Base-by-base conservation (phyloP, 2,113 vertebrate species). In the Helogale parvula region DNA sequence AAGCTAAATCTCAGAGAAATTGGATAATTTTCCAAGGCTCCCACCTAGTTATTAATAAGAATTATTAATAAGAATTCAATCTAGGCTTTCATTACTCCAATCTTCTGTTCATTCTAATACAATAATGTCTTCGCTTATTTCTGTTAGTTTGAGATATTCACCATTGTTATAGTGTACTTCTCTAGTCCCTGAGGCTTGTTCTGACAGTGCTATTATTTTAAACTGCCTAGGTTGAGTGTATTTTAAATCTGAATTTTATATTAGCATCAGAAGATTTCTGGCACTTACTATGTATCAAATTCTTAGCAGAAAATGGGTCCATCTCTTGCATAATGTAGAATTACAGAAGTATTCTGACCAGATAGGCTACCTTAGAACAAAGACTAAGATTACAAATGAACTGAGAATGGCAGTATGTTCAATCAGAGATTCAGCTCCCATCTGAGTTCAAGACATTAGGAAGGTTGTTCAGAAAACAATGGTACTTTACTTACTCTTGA, bases 171-270 rank as follows among this genome's bases (percentile, higher is more conserved):
- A 41, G 41, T 80, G 11, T 31, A 31, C n/a, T 72, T 89, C 10
- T 74, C 11, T 2, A n/a, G 25, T 29, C 12, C 33, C 60, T 45
- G 2, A 47, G 33, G 19, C 13, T 60, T 68, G n/a, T 82, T 54
- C 41, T 77, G 60, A 3, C 1, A 77, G 7, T 15, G 15, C 15
- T 50, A 63, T 66, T 29, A 94, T 66, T 95, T 89, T 92, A 60
- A 92, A 96, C 13, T 89, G 25, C 31, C 14, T 69, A 27, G 1
- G 16, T 33, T 90, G 13, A 11, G 2, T 89, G 0, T 68, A 60
- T 94, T 95, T 96, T 96, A 89, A 76, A 93, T 35, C 13, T 92
- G n/a, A 41, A 88, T 72, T 2, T 38, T 66, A 91, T 95, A 92
- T 90, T 94, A 63, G 4, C 29, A 84, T 89, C 31, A 63, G 41